Conservation (phyloP, 2,888 invertebrate species). For the Eutolmus rufibarbis region DNA sequence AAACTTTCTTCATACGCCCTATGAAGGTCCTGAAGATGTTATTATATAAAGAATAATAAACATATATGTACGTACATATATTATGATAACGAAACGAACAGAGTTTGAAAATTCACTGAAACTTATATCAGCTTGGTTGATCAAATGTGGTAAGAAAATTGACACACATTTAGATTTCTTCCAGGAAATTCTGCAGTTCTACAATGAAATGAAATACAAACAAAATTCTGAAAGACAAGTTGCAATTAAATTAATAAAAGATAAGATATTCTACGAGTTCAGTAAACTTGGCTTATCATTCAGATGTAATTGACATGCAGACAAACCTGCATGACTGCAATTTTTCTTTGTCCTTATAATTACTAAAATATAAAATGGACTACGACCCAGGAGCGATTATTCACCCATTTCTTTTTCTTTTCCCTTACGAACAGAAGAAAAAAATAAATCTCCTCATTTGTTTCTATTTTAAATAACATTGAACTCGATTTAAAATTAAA, state of each 20-base stretch:
- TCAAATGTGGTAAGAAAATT: background rate
- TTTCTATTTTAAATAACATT: background rate
- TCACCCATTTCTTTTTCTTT: background rate
- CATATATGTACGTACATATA: too few species aligned
- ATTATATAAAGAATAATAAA: too few species aligned
- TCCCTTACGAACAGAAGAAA: background rate
- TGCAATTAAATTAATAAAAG: background rate
- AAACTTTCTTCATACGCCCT: too few species aligned
- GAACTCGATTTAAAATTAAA: conserved; percentile 5
- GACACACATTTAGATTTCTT: background rate
- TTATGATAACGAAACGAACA: too few species aligned
- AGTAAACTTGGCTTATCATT: background rate
- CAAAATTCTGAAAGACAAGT: background rate
- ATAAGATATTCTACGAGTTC: background rate
- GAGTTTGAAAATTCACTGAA: too few species aligned
- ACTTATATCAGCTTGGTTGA: too few species aligned
- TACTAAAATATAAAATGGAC: background rate
- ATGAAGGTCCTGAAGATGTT: too few species aligned
- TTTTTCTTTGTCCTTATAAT: background rate
- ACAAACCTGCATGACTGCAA: background rate
- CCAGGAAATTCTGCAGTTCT: background rate
- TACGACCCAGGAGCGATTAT: background rate
- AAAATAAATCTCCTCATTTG: background rate
- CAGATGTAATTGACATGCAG: background rate
- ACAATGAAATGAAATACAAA: background rate